Conservation (phyloP, 2,797 vertebrate species). For the Cyclopterus lumpus region DNA sequence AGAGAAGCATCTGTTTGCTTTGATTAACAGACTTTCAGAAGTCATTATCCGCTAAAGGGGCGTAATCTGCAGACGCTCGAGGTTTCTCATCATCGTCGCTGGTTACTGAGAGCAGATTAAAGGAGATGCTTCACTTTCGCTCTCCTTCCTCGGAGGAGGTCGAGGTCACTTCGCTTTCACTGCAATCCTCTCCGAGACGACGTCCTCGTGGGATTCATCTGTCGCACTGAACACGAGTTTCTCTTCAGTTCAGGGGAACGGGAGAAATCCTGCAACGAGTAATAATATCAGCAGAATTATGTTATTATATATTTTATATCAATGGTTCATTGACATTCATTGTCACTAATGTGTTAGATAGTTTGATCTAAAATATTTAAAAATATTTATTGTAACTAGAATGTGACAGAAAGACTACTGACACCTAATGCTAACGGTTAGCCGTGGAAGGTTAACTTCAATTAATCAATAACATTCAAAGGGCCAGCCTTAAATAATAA, state of each 20-base stretch:
- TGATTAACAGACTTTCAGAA: conserved; percentile 68
- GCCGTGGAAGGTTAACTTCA: background rate
- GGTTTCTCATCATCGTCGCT: conserved; percentile 43
- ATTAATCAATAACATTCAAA: too few relatives aligned
- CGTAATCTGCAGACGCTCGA: conserved; percentile 46
- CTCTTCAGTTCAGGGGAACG: too few relatives aligned
- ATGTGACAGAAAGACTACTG: too few relatives aligned
- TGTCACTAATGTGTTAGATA: too few relatives aligned
- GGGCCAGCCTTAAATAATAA: too few relatives aligned
- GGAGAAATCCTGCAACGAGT: too few relatives aligned
- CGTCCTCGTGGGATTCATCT: background rate
- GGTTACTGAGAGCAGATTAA: conserved; percentile 48
- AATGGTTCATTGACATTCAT: too few relatives aligned
- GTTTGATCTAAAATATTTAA: too few relatives aligned
- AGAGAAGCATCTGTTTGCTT: conserved; percentile 63
- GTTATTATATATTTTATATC: background rate
- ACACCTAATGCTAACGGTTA: background rate
- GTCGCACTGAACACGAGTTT: too few relatives aligned
- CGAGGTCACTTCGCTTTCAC: background rate
- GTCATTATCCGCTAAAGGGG: conserved; percentile 50
- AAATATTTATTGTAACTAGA: too few relatives aligned
- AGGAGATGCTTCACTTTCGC: conserved; percentile 46
- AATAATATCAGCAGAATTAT: background rate
- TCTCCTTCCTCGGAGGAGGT: background rate
- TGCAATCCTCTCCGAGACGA: background rate